Evolutionary conservation across 2,797 vertebrate species (phyloP), one percentile per base, ranked within the genome.

Genomic region (Antrozous pallidus): DNA sequence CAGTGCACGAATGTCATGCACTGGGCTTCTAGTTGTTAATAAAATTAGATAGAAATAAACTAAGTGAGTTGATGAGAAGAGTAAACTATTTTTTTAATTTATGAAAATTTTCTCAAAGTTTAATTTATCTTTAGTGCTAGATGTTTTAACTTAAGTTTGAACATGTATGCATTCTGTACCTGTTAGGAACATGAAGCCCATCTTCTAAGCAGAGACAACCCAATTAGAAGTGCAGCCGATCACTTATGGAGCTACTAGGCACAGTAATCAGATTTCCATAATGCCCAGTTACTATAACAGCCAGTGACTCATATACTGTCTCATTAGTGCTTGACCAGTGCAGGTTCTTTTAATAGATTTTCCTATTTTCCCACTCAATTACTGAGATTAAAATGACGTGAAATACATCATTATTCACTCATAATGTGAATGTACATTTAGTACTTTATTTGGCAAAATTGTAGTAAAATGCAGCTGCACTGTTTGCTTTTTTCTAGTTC

Each of bases 251-350:
- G 96, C 96, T 96, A 84, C 95, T 96, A 94, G 96, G 97, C 97
- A 98, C 98, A 93, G 96, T 98, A 98, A 98, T 98, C 98, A 98
- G 97, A 97, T 98, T 98, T 98, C 18, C 77, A 97, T 98, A 98
- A 97, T 96, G 84, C 97, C 95, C 95, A 96, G 97, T 98, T 98
- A 96, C 98, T 97, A 98, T 98, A 98, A 97, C 97, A 98, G 96
- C 97, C 91, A 5, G 95, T 94, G 97, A 98, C 96, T 98, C 96
- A 51, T 83, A 97, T 88, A 97, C 98, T 97, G 96, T 98, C 98
- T 98, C 97, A 98, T 98, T 98, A 98, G 96, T 98, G 96, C 97
- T 97, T 98, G 98, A 97, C 97, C 97, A 98, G 95, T 91, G 97
- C 94, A 95, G 94, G 95, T 98, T 94, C 96, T 98, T 98, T 97